These are phyloP conservation scores for Caenorhabditis japonica DNA, from an alignment of 2,888 invertebrate genomes.

Conservation along the genomic window DNA sequence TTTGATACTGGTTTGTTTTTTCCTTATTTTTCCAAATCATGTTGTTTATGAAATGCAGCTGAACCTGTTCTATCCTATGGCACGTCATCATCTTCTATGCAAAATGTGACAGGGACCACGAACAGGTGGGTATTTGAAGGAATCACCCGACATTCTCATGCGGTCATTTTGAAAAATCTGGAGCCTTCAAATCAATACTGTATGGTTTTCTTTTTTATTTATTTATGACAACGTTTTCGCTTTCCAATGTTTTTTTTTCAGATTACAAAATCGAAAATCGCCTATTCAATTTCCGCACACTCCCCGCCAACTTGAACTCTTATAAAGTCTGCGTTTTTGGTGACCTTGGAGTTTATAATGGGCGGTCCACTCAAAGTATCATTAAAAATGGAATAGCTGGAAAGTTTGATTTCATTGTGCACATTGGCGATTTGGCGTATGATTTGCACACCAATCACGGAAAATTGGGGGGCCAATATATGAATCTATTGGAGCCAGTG, in stretches of 20 bases:
- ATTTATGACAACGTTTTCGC: no score
- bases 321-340: conserved; percentile 56
- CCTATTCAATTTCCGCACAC: conserved; percentile 30
- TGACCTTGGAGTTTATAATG: conserved; percentile 54
- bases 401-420: conserved; percentile 49
- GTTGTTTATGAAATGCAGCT: no score
- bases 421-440: conserved; percentile 88
- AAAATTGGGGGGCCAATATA: conserved; percentile 89
- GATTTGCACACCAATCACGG: conserved; percentile 88
- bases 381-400: conserved; percentile 41
- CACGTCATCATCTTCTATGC: conserved; percentile 21
- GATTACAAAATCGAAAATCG: conserved; percentile 36
- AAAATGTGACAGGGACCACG: conserved; percentile 25
- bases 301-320: conserved; percentile 25
- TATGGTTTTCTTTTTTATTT: no score
- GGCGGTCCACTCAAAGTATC: conserved; percentile 40
- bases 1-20: conserved; percentile 24
- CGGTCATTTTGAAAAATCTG: conserved; percentile 25
- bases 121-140: conserved; percentile 37
- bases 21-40: no score
- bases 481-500: conserved; percentile 90
- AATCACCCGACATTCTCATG: conserved; percentile 39
- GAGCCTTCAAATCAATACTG: conserved; percentile 40
- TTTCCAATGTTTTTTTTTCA: no score
- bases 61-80: conserved; percentile 25